Evolutionary conservation across 2,113 vertebrate species (phyloP), one percentile per base, ranked within the genome.

Genomic region (Sceloporus tristichus): DNA sequence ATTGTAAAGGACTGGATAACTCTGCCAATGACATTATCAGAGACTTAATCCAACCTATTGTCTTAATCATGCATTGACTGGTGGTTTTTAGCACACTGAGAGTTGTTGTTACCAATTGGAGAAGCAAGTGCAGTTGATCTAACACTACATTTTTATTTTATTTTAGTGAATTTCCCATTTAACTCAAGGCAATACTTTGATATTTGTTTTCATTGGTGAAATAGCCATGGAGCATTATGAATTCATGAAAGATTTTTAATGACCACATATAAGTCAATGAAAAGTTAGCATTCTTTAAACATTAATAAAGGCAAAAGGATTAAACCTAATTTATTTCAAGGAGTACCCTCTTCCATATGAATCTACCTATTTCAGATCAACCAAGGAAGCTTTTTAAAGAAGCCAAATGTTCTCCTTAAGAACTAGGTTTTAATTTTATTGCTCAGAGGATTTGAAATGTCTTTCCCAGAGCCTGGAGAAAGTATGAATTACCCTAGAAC

Each of bases 41-140:
- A 91, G 70, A 77, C 66, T 18, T 79, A 83, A 90, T 85, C 88
- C 86, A 70, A 73, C 56, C n/a, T 27, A 9, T 85, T 75, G 77
- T 89, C 68, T 80, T 84, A 34, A 85, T 90, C 90, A 90, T 68
- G 71, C 27, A 79, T 42, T 85, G 92, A 94, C 85, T 88, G 80
- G 59, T 85, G 78, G 76, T 86, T 92, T 89, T 86, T 88, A 84
- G 68, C 82, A 82, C 91, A 82, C 84, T 74, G 80, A 83, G 73
- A 95, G 14, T 25, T 87, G 87, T 76, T 59, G 5, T 78, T 4
- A 5, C 84, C 14, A 0, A 86, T 91, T 81, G 75, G 92, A 75
- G 38, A 91, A 34, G 13, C 65, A 90, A 92, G 29, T 79, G 80
- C 21, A 91, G 25, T 77, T 74, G 85, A 88, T 87, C 68, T 87